Evolutionary conservation across 92 coral and sea anemone genomes (phyloP), one percentile per base, ranked within the genome.

Genomic region (Nematostella vectensis): DNA sequence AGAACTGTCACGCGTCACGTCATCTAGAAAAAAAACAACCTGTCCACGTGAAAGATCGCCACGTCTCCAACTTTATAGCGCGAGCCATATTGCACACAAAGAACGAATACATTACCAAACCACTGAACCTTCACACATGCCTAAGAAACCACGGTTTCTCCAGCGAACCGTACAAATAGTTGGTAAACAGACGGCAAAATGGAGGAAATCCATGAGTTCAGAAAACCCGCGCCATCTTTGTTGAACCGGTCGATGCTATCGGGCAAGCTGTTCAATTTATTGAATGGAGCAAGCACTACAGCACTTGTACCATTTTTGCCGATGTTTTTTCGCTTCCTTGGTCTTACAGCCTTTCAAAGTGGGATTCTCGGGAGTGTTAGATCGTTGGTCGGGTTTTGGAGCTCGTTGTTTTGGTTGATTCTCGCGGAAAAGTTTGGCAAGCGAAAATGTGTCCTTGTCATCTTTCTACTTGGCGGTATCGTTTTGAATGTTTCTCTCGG

Each of bases 321-420:
- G n/a, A 75, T 93, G 81, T 93, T 71, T 53, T 93, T 78, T 62
- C 99, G 99, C 39, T 76, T 86, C 16, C 69, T 87, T 68, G 99
- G 99, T 25, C 67, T 93, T 19, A 82, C 88, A 24, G 94, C 99
- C 16, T 68, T 87, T 54, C 96, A 93, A 67, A 74, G 62, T 61
- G 99, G 99, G 12, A 57, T 93, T 11, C 57, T 93, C 47, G 88
- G 95, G 24, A 69, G 83, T 8, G 30, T 71, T 3, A 75, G 85
- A 63, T 72, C 82, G 30, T 56, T 93, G 24, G 65, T 93, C 3
- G 45, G 76, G 12, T 86, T 80, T 25, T 93, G 96, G 99, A 78
- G 88, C 55, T 67, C 88, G 23, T 82, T 95, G 33, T 50, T 71
- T 1, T 69, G 84, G 82, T 72, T 76, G 30, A 57, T 73, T 31